Conservation (phyloP, 2,113 vertebrate genomes). For the Guaruba guarouba region DNA sequence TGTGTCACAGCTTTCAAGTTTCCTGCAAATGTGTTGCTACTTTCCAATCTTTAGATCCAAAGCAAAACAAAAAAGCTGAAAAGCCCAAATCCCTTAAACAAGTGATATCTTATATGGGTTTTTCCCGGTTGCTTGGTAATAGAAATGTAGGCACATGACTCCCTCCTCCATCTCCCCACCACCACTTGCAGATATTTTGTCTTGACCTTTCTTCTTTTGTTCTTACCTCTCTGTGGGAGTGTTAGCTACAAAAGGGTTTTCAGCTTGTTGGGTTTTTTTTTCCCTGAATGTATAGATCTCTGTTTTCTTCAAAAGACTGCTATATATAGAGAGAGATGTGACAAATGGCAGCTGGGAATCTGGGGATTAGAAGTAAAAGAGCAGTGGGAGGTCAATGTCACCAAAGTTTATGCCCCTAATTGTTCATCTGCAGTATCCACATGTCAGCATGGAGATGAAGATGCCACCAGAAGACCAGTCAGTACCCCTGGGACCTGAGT, state of each 20-base stretch:
- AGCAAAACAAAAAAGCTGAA: not conserved
- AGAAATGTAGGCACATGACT: constrained; percentile 4
- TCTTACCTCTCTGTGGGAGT: constrained; percentile 46
- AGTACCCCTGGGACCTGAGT: not conserved
- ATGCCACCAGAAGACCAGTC: not conserved
- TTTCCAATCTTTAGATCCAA: not conserved
- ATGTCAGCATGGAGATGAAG: not conserved
- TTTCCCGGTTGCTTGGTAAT: constrained; percentile 55
- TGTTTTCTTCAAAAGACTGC: not conserved
- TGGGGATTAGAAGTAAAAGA: not conserved
- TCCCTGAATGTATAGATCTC: not conserved
- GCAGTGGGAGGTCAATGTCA: not conserved
- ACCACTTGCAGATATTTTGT: constrained; percentile 32
- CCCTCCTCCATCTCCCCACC: constrained; percentile 15
- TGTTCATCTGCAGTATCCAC: not conserved
- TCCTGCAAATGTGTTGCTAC: not conserved
- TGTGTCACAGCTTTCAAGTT: not conserved
- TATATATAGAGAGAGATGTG: not conserved
- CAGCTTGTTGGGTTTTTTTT: not conserved
- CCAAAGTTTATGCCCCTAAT: not conserved
- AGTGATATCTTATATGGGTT: not conserved
- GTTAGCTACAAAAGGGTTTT: constrained; percentile 3
- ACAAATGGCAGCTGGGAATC: not conserved
- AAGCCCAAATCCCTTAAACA: not conserved
- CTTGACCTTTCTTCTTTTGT: constrained; percentile 52